Evolutionary conservation across 2,888 invertebrate genomes (phyloP), one percentile per base, ranked within the genome.

Genomic region (Agrotis clavis): DNA sequence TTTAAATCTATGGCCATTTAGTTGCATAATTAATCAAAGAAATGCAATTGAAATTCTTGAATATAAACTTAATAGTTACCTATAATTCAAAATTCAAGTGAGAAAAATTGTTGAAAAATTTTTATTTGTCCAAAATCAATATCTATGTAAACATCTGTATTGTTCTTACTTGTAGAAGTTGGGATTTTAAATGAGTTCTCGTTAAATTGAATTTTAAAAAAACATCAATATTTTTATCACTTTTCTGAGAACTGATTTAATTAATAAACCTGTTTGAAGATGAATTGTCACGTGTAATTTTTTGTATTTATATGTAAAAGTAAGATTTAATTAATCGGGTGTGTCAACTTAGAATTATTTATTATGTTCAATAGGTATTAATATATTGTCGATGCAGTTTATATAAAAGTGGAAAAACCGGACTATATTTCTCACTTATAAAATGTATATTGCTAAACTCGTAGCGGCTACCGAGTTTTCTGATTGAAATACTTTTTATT

Each of bases 241-340:
- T 60, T 21, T 63, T 74, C 16, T 71, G 14, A 18, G 35, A 63
- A 47, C 1, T 35, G 30, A 35, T 63, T 25, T 35, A 47, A 35
- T 11, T 18, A 30, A 51, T 2, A 41, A 54, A 71, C 50, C 1
- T 48, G 25, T 19, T 18, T 45, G 21, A 11, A 18, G 18, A 48
- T 21, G 30, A 18, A 11, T 5, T 11, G 48, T 41, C 19, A 25
- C n/a, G 25, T 71, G 41, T 21, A 0, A n/a, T 7, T 18, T 41
- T 5, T 14, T 35, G 11, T 16, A 9, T n/a, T n/a, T 0, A 21
- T 4, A 48, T 19, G 48, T n/a, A 16, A 69, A 35, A 48, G 14
- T n/a, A n/a, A 6, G 1, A 1, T n/a, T 48, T 9, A 48, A 47
- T 54, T 16, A 59, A 41, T 57, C 19, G 1, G 0, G 6, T 25